phyloP scores from a whole-genome alignment of 2,113 vertebrate genomes.

The Petrocephalus zakoni region DNA sequence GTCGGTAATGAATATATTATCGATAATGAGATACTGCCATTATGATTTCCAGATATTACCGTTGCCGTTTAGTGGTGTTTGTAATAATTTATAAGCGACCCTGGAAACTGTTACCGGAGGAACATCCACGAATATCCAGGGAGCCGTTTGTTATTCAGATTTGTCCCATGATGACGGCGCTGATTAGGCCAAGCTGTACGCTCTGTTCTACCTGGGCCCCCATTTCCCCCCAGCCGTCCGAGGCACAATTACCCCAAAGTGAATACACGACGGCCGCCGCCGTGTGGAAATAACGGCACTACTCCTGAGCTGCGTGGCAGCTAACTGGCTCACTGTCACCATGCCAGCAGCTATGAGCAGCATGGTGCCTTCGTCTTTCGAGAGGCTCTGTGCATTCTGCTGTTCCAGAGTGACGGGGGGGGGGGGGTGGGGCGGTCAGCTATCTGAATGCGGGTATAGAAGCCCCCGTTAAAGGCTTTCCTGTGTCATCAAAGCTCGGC shows the following conservation, averaged over 20 bases:
- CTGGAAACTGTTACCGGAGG: neutral
- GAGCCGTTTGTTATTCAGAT: neutral
- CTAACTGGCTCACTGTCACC: neutral
- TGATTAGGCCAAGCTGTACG: neutral
- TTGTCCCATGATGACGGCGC: neutral
- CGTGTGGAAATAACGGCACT: neutral
- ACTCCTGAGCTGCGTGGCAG: neutral
- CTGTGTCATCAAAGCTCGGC: neutral
- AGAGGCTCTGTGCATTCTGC: neutral
- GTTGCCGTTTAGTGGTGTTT: neutral
- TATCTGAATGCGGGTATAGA: neutral
- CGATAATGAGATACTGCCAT: neutral
- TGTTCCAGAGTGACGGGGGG: neutral
- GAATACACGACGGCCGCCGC: neutral
- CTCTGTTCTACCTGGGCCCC: neutral
- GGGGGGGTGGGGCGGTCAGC: neutral
- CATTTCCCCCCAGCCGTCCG: neutral
- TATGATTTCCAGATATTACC: conserved; percentile 8
- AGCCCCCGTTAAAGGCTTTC: neutral
- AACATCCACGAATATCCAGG: neutral
- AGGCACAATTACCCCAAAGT: neutral
- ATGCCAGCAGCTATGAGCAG: neutral
- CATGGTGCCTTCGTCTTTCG: neutral
- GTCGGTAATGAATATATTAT: conserved; percentile 1
- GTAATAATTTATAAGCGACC: neutral